A percentile compares a stretch with the other conserved stretches of the same genome.
These are phyloP conservation scores for Avahi laniger DNA, from an alignment of 2,797 vertebrate genomes.

Conservation along the genomic window DNA sequence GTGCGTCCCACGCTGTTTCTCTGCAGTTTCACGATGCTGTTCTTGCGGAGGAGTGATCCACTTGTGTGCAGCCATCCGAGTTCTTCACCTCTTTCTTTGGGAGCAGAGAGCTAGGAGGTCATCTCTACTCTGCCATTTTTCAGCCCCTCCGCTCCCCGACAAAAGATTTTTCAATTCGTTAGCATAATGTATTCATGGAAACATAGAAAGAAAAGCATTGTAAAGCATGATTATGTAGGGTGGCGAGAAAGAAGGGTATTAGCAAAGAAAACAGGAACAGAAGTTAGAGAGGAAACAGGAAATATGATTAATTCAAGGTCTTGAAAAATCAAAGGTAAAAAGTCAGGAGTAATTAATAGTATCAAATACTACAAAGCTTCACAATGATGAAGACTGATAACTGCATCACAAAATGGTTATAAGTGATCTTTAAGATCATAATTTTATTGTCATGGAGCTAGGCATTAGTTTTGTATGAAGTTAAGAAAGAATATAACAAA, in stretches of 20 bases:
- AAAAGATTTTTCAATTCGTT: conserved; percentile 29
- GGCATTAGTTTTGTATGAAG: conserved; percentile 10
- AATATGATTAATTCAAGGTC: neutral
- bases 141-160: too few relatives aligned
- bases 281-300: conserved; percentile 22
- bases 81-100: too few relatives aligned
- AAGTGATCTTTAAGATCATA: neutral
- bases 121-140: too few relatives aligned
- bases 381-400: conserved; percentile 25
- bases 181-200: neutral
- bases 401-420: neutral
- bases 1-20: too few relatives aligned
- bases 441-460: conserved; percentile 8
- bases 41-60: too few relatives aligned
- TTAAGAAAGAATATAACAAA: conserved; percentile 18
- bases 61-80: too few relatives aligned
- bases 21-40: too few relatives aligned
- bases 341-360: neutral
- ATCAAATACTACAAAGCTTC: neutral
- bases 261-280: neutral
- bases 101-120: too few relatives aligned
- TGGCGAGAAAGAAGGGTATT: neutral
- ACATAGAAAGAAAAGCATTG: neutral
- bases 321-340: conserved; percentile 30
- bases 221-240: conserved; percentile 8